Evolutionary conservation across 1,140 invertebrate genomes (phyloP).

Genomic region (Nephila pilipes): DNA sequence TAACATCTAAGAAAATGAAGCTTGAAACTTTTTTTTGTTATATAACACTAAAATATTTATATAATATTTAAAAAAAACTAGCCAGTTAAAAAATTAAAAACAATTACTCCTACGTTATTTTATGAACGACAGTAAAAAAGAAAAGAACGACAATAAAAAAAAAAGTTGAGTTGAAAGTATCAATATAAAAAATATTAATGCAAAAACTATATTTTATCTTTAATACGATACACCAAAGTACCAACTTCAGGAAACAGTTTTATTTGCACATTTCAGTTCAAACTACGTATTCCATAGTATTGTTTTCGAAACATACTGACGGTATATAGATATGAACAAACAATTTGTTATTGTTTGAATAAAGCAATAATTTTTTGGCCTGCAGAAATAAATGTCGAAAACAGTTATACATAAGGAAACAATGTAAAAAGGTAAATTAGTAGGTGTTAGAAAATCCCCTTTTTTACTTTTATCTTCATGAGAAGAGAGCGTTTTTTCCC

Average conservation of each 20-base stretch:
- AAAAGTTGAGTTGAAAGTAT: too few relatives aligned
- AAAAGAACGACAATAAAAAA: too few relatives aligned
- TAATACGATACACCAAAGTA: not conserved
- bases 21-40: too few relatives aligned
- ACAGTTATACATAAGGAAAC: not conserved
- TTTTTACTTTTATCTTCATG: not conserved
- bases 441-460: not conserved
- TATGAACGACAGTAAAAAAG: too few relatives aligned
- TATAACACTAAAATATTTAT: too few relatives aligned
- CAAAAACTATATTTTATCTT: too few relatives aligned
- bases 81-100: too few relatives aligned
- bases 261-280: not conserved
- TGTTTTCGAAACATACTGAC: not conserved
- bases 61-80: too few relatives aligned
- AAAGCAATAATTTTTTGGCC: not conserved
- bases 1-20: too few relatives aligned
- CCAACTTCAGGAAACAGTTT: not conserved
- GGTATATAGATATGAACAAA: not conserved
- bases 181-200: too few relatives aligned
- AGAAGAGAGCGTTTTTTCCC: not conserved
- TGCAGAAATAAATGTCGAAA: not conserved
- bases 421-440: conserved; percentile 8
- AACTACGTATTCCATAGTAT: not conserved
- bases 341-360: not conserved
- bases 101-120: too few relatives aligned